These are phyloP conservation scores for Lonchura striata DNA, from an alignment of 2,113 vertebrate species.

Conservation along the genomic window DNA sequence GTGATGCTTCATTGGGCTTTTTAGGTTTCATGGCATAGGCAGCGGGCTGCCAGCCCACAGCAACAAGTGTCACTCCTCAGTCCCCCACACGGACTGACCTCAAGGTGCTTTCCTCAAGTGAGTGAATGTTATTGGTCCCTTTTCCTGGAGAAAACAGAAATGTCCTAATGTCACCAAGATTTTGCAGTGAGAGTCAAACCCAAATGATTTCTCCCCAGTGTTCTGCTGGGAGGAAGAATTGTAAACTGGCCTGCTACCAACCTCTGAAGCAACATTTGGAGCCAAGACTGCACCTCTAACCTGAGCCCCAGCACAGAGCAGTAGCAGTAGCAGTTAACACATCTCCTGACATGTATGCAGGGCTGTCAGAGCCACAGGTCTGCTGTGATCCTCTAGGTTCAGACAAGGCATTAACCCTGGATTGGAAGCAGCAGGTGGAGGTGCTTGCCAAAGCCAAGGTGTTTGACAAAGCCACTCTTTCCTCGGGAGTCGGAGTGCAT, in stretches of 20 bases:
- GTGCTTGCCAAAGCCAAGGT: not conserved
- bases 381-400: not conserved
- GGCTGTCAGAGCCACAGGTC: not conserved
- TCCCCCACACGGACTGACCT: not conserved
- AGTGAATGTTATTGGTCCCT: not conserved
- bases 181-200: not conserved
- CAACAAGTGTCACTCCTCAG: not conserved
- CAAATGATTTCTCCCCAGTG: not conserved
- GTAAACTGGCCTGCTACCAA: not conserved
- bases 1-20: not conserved
- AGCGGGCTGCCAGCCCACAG: not conserved
- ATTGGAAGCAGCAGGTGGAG: not conserved
- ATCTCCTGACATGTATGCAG: not conserved
- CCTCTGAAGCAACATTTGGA: not conserved
- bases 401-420: not conserved
- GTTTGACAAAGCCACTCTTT: not conserved
- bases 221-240: not conserved
- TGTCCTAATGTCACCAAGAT: fast-evolving
- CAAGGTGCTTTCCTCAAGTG: not conserved
- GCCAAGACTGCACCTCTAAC: not conserved
- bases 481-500: not conserved
- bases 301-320: not conserved
- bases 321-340: not conserved
- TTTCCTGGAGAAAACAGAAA: not conserved
- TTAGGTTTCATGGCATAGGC: not conserved